A percentile compares a stretch with the other conserved stretches of the same genome.
These are phyloP conservation scores for Stylophora pistillata DNA, from an alignment of 64 coral and sea anemone species.

Conservation along the genomic window DNA sequence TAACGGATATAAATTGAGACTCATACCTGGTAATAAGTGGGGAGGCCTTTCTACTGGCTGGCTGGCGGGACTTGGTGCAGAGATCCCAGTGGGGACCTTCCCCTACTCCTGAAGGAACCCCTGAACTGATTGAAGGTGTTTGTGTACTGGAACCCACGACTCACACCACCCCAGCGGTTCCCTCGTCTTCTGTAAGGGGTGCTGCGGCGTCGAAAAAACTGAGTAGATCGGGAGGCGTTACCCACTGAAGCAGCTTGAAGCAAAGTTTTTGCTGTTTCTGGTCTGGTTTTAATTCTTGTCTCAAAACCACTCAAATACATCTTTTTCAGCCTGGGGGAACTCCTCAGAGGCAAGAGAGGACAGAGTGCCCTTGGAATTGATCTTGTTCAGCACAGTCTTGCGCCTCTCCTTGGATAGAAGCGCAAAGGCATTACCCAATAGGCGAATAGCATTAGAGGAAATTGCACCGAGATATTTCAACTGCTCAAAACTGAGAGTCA, in stretches of 20 bases:
- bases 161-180: conserved; percentile 25
- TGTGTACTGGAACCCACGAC: background rate
- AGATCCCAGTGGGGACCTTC: background rate
- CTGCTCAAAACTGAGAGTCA: conserved; percentile 40
- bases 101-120: conserved; percentile 8
- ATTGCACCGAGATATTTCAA: conserved; percentile 23
- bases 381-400: conserved; percentile 31
- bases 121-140: conserved; percentile 7
- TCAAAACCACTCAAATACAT: conserved; percentile 60
- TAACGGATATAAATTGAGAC: conserved; percentile 40
- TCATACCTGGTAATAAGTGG: conserved; percentile 25
- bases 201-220: conserved; percentile 28
- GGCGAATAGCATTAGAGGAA: conserved; percentile 21
- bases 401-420: conserved; percentile 41
- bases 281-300: conserved; percentile 45
- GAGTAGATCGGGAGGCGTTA: conserved; percentile 9
- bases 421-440: conserved; percentile 61
- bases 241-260: conserved; percentile 45
- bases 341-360: conserved; percentile 46
- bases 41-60: conserved; percentile 18
- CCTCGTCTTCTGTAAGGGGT: conserved; percentile 13
- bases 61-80: conserved; percentile 36
- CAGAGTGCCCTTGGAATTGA: conserved; percentile 49
- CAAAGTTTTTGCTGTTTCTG: conserved; percentile 53
- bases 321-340: conserved; percentile 52